Evolutionary conservation across 2,888 invertebrate genomes (phyloP).

Genomic region (Thera britannica): DNA sequence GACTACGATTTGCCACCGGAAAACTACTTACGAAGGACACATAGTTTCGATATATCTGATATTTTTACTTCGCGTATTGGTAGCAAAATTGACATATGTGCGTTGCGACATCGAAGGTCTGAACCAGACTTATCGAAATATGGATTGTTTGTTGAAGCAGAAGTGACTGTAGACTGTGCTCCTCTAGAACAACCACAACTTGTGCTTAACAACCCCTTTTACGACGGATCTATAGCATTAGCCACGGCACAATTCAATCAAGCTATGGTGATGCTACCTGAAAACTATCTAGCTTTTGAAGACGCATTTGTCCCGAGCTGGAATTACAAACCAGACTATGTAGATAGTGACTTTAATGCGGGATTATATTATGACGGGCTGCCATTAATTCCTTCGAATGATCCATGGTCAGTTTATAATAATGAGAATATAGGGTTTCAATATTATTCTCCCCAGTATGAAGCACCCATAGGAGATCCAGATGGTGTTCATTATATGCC

Average conservation of each 20-base stretch:
- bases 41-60: slow-evolving; percentile 78
- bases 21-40: slow-evolving; percentile 69
- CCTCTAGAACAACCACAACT: slow-evolving; percentile 67
- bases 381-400: slow-evolving; percentile 72
- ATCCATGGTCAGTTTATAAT: slow-evolving; percentile 76
- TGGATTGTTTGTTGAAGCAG: slow-evolving; percentile 72
- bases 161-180: slow-evolving; percentile 67
- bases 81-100: slow-evolving; percentile 56
- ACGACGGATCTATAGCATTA: slow-evolving; percentile 74
- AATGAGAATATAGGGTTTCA: slow-evolving; percentile 67
- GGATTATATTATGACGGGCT: slow-evolving; percentile 72
- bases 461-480: slow-evolving; percentile 60
- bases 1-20: slow-evolving; percentile 56
- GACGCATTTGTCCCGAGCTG: slow-evolving; percentile 80
- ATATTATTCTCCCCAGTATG: slow-evolving; percentile 72
- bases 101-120: slow-evolving; percentile 65
- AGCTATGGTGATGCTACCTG: slow-evolving; percentile 73
- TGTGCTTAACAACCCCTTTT: slow-evolving; percentile 81
- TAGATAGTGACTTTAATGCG: slow-evolving; percentile 63
- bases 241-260: slow-evolving; percentile 64
- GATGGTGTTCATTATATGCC: slow-evolving; percentile 73
- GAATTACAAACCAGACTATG: slow-evolving; percentile 72
- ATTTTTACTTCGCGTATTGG: slow-evolving; percentile 63
- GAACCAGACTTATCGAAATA: slow-evolving; percentile 80
- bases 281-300: slow-evolving; percentile 82